Evolutionary conservation across 2,888 invertebrate species (phyloP), one percentile per base, ranked within the genome.

Genomic region (Eledona agricola): DNA sequence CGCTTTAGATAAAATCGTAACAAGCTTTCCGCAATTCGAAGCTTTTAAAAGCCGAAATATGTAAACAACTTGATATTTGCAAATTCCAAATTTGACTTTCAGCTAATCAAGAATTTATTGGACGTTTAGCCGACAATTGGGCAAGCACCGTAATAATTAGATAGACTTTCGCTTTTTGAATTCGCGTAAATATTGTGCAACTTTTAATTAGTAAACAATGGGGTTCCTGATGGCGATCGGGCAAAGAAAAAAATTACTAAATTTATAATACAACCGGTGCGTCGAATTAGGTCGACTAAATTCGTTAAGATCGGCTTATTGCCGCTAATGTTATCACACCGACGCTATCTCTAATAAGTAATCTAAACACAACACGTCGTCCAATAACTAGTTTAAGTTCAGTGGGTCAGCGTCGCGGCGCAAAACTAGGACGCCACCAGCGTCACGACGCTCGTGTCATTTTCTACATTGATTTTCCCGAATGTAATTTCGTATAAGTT

Each of bases 391-490:
- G 60, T 65, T 66, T 64, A 62, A 59, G 65, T 64, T 64, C 63
- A 66, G 65, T 66, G 58, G 67, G 67, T 66, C 66, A 66, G 57
- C 55, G 59, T 51, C 57, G 64, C 55, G 51, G 32, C 40, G 56
- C 43, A 40, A 37, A 65, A 64, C 51, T 63, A 55, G 63, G 63
- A 31, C 65, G 58, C 35, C 51, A 49, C 45, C 50, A 59, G 53
- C 64, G 63, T 64, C 64, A 57, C 62, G 66, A 62, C 66, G 64
- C 59, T 57, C 61, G 54, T 55, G 57, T 54, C 49, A 35, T 55
- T 60, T 57, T 59, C 62, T 64, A 64, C 66, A 66, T 68, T 66
- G 66, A 66, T 62, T 66, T 67, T 63, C 62, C 52, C 47, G 38
- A 49, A 51, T 54, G 42, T 50, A 51, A 38, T 49, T 34, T 49